Percentiles rank a stretch among this genome's conserved stretches.
Evolutionary conservation across 2,888 invertebrate species (phyloP).

Genomic region (Lagria hirta): DNA sequence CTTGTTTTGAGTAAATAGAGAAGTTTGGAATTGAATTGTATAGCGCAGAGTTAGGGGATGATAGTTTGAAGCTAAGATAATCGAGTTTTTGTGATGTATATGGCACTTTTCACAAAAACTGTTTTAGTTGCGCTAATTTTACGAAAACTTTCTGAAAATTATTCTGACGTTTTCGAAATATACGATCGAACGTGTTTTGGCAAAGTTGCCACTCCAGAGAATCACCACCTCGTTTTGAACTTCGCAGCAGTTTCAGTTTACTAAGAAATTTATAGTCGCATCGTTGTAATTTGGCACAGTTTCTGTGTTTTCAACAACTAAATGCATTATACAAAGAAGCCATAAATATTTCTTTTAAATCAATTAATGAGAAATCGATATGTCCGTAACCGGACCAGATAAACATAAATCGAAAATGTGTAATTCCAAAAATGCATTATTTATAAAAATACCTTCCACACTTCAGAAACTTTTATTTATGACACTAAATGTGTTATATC

Average conservation of each 20-base stretch:
- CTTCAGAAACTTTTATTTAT: too few species aligned
- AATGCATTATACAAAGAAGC: slow-evolving; percentile 5
- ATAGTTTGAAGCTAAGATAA: slow-evolving; percentile 25
- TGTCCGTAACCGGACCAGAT: too few species aligned
- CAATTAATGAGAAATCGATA: too few species aligned
- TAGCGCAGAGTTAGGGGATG: slow-evolving; percentile 16
- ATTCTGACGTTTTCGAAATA: slow-evolving; percentile 13
- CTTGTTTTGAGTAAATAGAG: slow-evolving; percentile 27
- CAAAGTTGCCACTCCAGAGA: slow-evolving; percentile 16
- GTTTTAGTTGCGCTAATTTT: slow-evolving; percentile 24
- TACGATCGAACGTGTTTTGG: slow-evolving; percentile 26
- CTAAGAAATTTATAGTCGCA: slow-evolving; percentile 23
- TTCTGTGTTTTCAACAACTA: slow-evolving; percentile 16
- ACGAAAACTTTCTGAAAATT: slow-evolving; percentile 14
- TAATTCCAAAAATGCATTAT: too few species aligned
- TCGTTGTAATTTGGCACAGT: slow-evolving; percentile 24
- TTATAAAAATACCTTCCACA: too few species aligned
- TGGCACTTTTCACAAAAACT: slow-evolving; percentile 7
- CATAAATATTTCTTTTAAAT: too few species aligned
- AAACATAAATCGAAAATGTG: too few species aligned
- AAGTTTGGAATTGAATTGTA: slow-evolving; percentile 28
- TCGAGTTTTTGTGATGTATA: slow-evolving; percentile 18
- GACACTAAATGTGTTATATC: too few species aligned
- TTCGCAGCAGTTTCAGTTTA: slow-evolving; percentile 18
- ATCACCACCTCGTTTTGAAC: slow-evolving; percentile 23